Evolutionary conservation across 1,140 invertebrate species (phyloP).

Genomic region (Nephila pilipes): DNA sequence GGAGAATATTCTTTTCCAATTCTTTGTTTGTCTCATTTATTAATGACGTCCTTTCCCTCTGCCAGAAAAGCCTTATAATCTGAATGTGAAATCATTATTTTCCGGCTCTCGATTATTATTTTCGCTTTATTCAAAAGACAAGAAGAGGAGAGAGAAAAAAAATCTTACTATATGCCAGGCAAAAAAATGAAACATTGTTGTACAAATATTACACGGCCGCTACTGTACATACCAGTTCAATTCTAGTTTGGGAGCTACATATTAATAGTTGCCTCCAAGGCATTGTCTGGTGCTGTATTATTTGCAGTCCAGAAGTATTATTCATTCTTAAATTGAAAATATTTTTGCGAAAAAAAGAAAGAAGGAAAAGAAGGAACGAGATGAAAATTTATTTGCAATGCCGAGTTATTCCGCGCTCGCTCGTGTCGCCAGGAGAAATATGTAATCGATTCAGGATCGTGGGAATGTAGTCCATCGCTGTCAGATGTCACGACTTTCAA

Average conservation of each 20-base stretch:
- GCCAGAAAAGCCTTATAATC: background rate
- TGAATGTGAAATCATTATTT: slow-evolving; percentile 68
- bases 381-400: slow-evolving; percentile 41
- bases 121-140: slow-evolving; percentile 2
- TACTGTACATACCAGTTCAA: background rate
- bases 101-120: slow-evolving; percentile 38
- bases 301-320: background rate
- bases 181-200: slow-evolving; percentile 54
- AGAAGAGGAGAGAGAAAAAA: background rate
- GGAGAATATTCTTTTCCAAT: background rate
- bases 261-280: slow-evolving; percentile 6
- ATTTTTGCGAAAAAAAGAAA: background rate
- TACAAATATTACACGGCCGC: background rate
- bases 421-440: background rate
- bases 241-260: background rate
- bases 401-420: background rate
- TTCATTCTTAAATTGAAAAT: slow-evolving; percentile 24
- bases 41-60: background rate
- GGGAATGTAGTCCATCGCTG: slow-evolving; percentile 46
- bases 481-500: slow-evolving; percentile 25
- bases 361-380: background rate
- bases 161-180: background rate
- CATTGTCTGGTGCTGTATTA: slow-evolving; percentile 5
- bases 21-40: slow-evolving; percentile 54
- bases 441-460: slow-evolving; percentile 50